Evolutionary conservation across 2,797 vertebrate genomes (phyloP).

Genomic region (Pseudochirops cupreus): DNA sequence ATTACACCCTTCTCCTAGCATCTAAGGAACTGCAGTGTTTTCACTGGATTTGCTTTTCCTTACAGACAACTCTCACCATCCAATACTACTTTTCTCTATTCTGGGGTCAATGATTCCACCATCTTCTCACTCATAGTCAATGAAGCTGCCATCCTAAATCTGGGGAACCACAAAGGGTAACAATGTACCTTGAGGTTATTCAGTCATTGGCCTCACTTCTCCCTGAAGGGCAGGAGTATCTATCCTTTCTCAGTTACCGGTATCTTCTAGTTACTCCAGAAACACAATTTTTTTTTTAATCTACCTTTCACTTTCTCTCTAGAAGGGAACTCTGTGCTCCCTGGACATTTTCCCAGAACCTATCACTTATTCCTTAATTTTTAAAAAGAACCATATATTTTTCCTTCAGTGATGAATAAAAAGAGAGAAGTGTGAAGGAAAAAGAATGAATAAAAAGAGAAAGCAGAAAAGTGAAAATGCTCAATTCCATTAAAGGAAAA

Average conservation of each 20-base stretch:
- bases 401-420: neutral
- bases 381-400: neutral
- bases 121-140: neutral
- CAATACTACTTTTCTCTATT: neutral
- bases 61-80: neutral
- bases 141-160: neutral
- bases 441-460: constrained; percentile 45
- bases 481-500: neutral
- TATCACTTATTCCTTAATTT: neutral
- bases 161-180: neutral
- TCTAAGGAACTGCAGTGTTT: neutral
- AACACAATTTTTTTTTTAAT: neutral
- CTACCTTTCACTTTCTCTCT: neutral
- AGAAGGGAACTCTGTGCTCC: neutral
- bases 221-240: neutral
- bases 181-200: neutral
- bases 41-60: neutral
- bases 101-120: neutral
- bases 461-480: neutral
- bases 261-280: constrained; percentile 6
- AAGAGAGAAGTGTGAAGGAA: neutral
- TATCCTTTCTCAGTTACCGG: neutral
- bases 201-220: neutral
- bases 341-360: neutral
- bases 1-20: neutral